Conservation (phyloP, 2,113 vertebrate genomes). For the Mionectes macconnelli region DNA sequence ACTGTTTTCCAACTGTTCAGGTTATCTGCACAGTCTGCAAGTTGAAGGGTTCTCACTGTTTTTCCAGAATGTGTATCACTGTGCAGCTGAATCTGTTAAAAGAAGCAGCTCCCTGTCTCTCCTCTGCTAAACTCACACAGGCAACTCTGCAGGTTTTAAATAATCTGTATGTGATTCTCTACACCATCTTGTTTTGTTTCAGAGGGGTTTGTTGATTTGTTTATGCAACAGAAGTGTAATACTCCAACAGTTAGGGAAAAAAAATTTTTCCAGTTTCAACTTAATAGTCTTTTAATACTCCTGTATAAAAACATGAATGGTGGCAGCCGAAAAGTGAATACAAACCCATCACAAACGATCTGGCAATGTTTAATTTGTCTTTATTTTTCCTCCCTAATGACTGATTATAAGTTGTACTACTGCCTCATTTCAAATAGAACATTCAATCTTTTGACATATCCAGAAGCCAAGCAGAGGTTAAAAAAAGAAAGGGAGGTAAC, state of each 20-base stretch:
- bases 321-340: not conserved
- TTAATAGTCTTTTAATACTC: not conserved
- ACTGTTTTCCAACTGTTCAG: not conserved
- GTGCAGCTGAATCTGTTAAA: not conserved
- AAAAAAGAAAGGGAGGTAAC: not conserved
- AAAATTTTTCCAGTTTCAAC: not conserved
- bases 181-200: not conserved
- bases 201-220: not conserved
- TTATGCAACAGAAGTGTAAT: not conserved
- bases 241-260: not conserved
- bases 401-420: not conserved
- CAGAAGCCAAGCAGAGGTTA: fast-evolving
- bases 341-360: not conserved
- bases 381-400: not conserved
- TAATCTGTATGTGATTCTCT: not conserved
- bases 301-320: not conserved
- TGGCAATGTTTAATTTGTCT: not conserved
- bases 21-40: not conserved
- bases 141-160: not conserved
- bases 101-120: too few relatives aligned
- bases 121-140: not conserved
- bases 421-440: not conserved
- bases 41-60: not conserved
- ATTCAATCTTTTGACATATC: not conserved
- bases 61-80: not conserved